Conservation (phyloP, 2,888 invertebrate genomes). For the Parnassius orleans region DNA sequence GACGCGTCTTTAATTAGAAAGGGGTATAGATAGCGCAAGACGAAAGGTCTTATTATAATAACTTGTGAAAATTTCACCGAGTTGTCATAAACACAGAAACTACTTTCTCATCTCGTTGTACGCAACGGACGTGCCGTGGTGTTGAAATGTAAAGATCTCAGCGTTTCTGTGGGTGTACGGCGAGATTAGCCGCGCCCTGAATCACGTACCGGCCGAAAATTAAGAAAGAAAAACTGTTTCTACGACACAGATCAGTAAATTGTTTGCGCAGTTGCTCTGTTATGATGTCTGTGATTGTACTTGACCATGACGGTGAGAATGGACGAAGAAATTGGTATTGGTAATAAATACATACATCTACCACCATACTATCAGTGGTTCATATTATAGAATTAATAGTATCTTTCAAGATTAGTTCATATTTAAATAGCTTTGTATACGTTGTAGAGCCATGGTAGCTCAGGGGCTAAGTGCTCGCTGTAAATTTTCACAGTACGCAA, state of each 20-base stretch:
- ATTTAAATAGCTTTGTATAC: no score
- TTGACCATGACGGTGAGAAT: conserved; percentile 5
- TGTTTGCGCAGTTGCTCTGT: conserved; percentile 37
- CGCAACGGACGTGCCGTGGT: conserved; percentile 23
- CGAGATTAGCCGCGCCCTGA: conserved; percentile 51
- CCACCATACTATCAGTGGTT: no score
- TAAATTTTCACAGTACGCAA: no score
- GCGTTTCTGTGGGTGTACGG: conserved; percentile 50
- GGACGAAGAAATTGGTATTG: not conserved
- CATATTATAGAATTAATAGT: no score
- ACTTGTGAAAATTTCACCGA: conserved; percentile 28
- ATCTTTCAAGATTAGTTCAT: no score
- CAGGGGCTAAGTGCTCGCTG: no score
- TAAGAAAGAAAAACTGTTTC: conserved; percentile 38
- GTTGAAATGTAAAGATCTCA: conserved; percentile 22
- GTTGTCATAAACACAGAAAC: conserved; percentile 27
- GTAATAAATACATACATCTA: not conserved
- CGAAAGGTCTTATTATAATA: conserved; percentile 27
- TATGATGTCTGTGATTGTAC: conserved; percentile 30
- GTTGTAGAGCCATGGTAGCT: no score
- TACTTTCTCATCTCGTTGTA: conserved; percentile 24
- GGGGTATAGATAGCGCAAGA: conserved; percentile 21
- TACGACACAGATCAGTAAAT: conserved; percentile 37
- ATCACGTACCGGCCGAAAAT: conserved; percentile 48
- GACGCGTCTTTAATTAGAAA: conserved; percentile 15